Conservation (phyloP, 2,113 vertebrate genomes). For the Nanorana parkeri region DNA sequence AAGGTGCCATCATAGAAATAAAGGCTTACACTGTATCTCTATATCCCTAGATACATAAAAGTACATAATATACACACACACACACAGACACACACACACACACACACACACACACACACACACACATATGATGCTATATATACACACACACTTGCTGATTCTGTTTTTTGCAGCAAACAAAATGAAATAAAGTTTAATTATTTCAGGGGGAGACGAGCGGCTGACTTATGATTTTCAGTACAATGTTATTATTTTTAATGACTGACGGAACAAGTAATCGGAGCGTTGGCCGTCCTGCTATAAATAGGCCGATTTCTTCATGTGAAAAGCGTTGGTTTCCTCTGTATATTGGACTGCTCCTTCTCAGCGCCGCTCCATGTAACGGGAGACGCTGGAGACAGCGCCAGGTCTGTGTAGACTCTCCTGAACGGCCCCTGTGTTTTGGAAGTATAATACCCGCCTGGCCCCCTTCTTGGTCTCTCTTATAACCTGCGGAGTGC, state of each 20-base stretch:
- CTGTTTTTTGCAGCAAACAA: too few species aligned
- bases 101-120: too few species aligned
- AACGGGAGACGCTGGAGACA: conserved; percentile 1
- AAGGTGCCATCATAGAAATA: too few species aligned
- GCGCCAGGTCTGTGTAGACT: conserved; percentile 1
- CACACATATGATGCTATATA: too few species aligned
- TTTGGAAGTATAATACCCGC: background rate
- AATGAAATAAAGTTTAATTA: too few species aligned
- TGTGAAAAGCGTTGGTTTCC: background rate
- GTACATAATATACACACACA: too few species aligned
- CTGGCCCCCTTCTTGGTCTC: background rate
- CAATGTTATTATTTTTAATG: background rate
- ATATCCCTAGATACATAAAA: too few species aligned
- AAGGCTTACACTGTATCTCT: too few species aligned
- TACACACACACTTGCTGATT: too few species aligned
- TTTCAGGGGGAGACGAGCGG: too few species aligned
- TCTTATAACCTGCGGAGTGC: conserved; percentile 35
- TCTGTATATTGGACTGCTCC: background rate
- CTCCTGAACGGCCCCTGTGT: conserved; percentile 3
- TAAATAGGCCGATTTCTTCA: background rate
- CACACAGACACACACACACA: too few species aligned
- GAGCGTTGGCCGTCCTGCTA: background rate
- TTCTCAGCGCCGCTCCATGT: background rate
- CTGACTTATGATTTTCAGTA: background rate
- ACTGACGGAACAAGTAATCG: background rate